phyloP scores from a whole-genome alignment of 2,797 vertebrate genomes.

The Crenichthys baileyi region DNA sequence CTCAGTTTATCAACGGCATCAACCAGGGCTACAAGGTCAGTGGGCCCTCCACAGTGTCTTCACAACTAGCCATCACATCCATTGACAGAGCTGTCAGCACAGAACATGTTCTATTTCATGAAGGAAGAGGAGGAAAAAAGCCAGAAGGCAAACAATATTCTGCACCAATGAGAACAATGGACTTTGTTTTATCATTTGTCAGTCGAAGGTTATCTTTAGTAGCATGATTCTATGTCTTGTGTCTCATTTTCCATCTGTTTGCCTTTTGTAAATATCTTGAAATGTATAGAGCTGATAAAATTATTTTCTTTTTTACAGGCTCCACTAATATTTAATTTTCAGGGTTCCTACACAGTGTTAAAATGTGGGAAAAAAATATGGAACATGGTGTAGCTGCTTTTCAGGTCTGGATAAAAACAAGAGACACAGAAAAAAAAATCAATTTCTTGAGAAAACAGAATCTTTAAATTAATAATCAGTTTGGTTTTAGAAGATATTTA shows the following conservation, averaged over 20 bases:
- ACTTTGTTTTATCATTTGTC: conserved; percentile 51
- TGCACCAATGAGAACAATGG: conserved; percentile 48
- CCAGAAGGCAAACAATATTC: conserved; percentile 43
- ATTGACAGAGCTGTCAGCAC: conserved; percentile 55
- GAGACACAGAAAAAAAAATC: not conserved
- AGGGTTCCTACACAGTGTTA: not conserved
- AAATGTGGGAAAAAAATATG: not conserved
- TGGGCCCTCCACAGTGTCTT: conserved; percentile 5
- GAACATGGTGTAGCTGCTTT: not conserved
- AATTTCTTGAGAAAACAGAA: not conserved
- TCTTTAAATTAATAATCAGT: not conserved
- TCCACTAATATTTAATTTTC: not conserved
- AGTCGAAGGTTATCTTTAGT: conserved; percentile 52
- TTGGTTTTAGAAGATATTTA: not conserved
- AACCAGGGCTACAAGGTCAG: conserved; percentile 99
- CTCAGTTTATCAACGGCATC: conserved; percentile 98
- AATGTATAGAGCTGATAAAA: conserved; percentile 37
- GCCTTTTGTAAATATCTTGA: conserved; percentile 32
- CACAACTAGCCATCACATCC: conserved; percentile 29
- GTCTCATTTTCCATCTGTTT: conserved; percentile 31
- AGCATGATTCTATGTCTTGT: conserved; percentile 49
- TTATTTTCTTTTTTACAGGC: not conserved
- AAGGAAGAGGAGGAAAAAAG: conserved; percentile 17
- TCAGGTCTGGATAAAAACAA: not conserved
- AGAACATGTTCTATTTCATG: conserved; percentile 44